Percentiles rank a stretch among this genome's conserved stretches.
Evolutionary conservation across 2,888 invertebrate genomes (phyloP).

Genomic region (Ptilodon capucinus): DNA sequence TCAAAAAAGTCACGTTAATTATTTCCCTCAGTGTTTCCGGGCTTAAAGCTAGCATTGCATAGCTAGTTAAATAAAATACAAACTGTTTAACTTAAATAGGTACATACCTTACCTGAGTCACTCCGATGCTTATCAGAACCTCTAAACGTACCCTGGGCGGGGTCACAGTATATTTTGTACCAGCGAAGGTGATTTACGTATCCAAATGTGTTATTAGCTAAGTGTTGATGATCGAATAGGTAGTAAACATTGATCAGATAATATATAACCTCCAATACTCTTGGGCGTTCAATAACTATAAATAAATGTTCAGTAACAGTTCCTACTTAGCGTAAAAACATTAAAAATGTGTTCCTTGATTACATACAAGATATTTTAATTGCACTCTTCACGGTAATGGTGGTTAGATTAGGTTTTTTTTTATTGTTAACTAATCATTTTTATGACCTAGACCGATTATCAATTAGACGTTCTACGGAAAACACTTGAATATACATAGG

Average conservation of each 20-base stretch:
- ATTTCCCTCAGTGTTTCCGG: too few species aligned
- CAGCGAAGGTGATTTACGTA: background rate
- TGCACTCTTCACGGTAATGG: constrained; percentile 5
- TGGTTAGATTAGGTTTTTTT: background rate
- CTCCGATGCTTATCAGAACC: background rate
- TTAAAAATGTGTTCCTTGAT: constrained; percentile 24
- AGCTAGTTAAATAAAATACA: too few species aligned
- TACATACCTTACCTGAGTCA: background rate
- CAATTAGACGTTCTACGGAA: background rate
- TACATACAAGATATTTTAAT: constrained; percentile 22
- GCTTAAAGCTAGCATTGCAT: too few species aligned
- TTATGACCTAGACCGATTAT: background rate
- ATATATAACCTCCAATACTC: constrained; percentile 25
- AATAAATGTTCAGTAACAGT: constrained; percentile 20
- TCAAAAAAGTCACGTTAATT: too few species aligned
- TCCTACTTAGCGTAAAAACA: constrained; percentile 8
- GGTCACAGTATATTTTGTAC: background rate
- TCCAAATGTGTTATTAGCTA: constrained; percentile 1
- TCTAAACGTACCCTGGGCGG: background rate
- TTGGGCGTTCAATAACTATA: constrained; percentile 19
- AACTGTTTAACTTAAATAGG: too few species aligned
- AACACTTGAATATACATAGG: background rate
- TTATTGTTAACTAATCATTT: background rate
- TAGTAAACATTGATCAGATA: constrained; percentile 26
- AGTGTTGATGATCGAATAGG: constrained; percentile 27